Evolutionary conservation across 37 sponge, comb jelly and placozoan genomes (phyloP).

Genomic region (Ephydatia muelleri): DNA sequence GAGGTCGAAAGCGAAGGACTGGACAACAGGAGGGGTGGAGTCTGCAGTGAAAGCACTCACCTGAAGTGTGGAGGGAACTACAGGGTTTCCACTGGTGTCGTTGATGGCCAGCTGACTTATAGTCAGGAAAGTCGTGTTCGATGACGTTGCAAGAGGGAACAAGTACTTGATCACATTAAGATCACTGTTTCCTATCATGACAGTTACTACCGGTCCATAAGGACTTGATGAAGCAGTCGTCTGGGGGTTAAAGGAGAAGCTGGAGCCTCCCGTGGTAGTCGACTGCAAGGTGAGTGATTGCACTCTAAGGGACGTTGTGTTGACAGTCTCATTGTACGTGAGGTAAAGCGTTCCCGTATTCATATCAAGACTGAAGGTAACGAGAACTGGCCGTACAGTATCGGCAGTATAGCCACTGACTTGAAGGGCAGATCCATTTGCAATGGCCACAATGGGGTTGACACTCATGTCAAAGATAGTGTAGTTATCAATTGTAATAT

Average conservation of each 20-base stretch:
- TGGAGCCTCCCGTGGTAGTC: background rate
- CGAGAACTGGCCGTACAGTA: conserved; percentile 52
- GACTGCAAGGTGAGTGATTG: conserved; percentile 46
- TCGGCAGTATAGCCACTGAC: conserved; percentile 63
- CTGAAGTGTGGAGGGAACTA: conserved; percentile 32
- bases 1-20: conserved; percentile 64
- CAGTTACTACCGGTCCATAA: conserved; percentile 69
- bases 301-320: conserved; percentile 61
- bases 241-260: background rate
- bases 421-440: conserved; percentile 28
- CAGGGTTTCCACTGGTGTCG: conserved; percentile 68
- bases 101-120: conserved; percentile 41
- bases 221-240: conserved; percentile 36
- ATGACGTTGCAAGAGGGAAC: conserved; percentile 53
- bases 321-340: conserved; percentile 80
- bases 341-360: conserved; percentile 52
- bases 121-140: conserved; percentile 62
- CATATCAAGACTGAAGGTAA: conserved; percentile 75
- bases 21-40: conserved; percentile 46
- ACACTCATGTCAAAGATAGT: conserved; percentile 75
- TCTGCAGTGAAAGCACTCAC: conserved; percentile 63
- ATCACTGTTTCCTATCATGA: conserved; percentile 69
- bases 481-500: conserved; percentile 39
- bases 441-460: conserved; percentile 56
- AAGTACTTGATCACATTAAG: conserved; percentile 81